A percentile compares a stretch with the other conserved stretches of the same genome.
These are phyloP conservation scores for Aeoliscus strigatus DNA, from an alignment of 2,797 vertebrate genomes.

Conservation along the genomic window DNA sequence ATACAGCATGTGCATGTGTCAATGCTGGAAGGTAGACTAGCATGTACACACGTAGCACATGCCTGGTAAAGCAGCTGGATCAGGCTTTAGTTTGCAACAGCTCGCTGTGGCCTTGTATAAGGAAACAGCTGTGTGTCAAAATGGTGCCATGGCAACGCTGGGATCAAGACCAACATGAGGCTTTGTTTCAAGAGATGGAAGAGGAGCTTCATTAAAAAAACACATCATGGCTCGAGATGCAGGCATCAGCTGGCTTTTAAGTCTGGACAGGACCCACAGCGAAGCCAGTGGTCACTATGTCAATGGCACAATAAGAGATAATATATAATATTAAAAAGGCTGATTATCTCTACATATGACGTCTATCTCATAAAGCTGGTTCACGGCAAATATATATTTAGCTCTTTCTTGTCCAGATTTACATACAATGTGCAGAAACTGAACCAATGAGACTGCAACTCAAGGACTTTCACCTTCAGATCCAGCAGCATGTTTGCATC, in stretches of 20 bases:
- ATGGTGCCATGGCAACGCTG: slow-evolving; percentile 59
- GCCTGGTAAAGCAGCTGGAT: slow-evolving; percentile 33
- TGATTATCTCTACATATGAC: too few relatives aligned
- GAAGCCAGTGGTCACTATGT: slow-evolving; percentile 1
- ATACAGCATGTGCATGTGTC: slow-evolving; percentile 39
- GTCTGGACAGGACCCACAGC: slow-evolving; percentile 3
- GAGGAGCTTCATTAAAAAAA: slow-evolving; percentile 31
- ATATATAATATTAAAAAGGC: too few relatives aligned
- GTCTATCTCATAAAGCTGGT: too few relatives aligned
- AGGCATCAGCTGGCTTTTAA: slow-evolving; percentile 9
- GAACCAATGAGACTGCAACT: slow-evolving; percentile 18
- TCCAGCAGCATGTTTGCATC: slow-evolving; percentile 48
- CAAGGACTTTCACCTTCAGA: slow-evolving; percentile 37
- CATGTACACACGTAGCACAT: slow-evolving; percentile 13
- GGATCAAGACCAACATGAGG: slow-evolving; percentile 55
- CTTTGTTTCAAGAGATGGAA: slow-evolving; percentile 33
- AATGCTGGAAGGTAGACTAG: slow-evolving; percentile 40
- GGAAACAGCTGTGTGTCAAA: slow-evolving; percentile 68
- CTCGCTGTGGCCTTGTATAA: slow-evolving; percentile 58
- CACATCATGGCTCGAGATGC: slow-evolving; percentile 52
- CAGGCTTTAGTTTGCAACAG: slow-evolving; percentile 56
- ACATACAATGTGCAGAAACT: slow-evolving; percentile 16
- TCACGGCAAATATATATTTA: too few relatives aligned
- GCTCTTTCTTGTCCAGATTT: too few relatives aligned
- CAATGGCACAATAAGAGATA: slow-evolving; percentile 8